These are phyloP conservation scores for Garrulus glandarius DNA, from an alignment of 2,797 vertebrate genomes.

Conservation along the genomic window DNA sequence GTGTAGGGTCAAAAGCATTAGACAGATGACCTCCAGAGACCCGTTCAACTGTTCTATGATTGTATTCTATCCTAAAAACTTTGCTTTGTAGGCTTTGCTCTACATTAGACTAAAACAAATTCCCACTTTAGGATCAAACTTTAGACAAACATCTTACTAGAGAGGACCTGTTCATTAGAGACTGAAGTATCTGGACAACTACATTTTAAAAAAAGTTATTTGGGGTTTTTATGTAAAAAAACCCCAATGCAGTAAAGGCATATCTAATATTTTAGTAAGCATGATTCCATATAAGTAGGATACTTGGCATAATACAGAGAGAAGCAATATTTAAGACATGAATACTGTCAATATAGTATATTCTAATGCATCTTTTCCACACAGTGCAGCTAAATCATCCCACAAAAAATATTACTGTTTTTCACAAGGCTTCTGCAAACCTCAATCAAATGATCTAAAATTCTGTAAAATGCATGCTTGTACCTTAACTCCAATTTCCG, in stretches of 20 bases:
- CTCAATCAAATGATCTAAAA: constrained; percentile 64
- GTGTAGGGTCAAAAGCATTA: accelerated
- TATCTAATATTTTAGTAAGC: neutral
- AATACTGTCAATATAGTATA: neutral
- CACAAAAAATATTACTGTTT: constrained; percentile 57
- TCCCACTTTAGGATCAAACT: neutral
- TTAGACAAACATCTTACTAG: neutral
- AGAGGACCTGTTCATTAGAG: neutral
- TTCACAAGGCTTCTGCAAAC: constrained; percentile 56
- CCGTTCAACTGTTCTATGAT: accelerated
- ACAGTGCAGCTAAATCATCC: constrained; percentile 11
- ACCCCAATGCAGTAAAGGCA: neutral
- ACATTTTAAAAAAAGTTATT: neutral
- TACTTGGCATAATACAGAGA: neutral
- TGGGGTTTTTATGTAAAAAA: neutral
- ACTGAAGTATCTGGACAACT: neutral
- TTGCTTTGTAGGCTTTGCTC: neutral
- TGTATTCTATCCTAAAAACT: neutral
- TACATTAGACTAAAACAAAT: neutral
- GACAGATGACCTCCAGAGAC: neutral
- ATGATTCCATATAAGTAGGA: constrained; percentile 14
- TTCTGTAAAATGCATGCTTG: constrained; percentile 60
- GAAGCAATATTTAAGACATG: constrained; percentile 30
- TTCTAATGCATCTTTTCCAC: constrained; percentile 17
- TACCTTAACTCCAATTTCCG: constrained; percentile 70